Evolutionary conservation across 2,797 vertebrate genomes (phyloP).

Genomic region (Setipinna tenuifilis): DNA sequence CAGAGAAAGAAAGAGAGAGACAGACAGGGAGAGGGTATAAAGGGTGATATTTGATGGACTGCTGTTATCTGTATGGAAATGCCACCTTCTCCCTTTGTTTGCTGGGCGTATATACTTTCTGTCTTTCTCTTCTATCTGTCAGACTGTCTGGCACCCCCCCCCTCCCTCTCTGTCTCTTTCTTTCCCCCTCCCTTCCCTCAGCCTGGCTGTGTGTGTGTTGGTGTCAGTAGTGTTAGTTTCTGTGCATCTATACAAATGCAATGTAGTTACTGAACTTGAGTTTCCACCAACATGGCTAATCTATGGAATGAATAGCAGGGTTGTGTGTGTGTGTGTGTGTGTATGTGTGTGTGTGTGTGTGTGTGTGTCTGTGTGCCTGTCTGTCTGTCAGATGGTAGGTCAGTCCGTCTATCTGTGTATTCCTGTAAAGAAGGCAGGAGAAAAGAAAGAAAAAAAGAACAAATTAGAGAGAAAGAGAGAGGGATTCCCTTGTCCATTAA

Average conservation of each 20-base stretch:
- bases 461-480: not conserved
- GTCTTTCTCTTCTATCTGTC: not conserved
- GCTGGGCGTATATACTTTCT: not conserved
- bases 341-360: not conserved
- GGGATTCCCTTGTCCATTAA: not conserved
- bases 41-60: not conserved
- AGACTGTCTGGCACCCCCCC: not conserved
- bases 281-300: not conserved
- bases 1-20: too few relatives aligned
- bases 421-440: not conserved
- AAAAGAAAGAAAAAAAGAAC: too few relatives aligned
- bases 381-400: not conserved
- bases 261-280: too few relatives aligned
- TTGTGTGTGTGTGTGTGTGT: not conserved
- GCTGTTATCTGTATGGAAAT: constrained; percentile 15
- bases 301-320: not conserved
- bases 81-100: not conserved
- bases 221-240: not conserved
- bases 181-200: not conserved
- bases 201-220: not conserved
- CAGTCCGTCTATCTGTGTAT: not conserved
- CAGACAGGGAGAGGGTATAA: too few relatives aligned
- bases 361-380: not conserved
- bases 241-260: too few relatives aligned
- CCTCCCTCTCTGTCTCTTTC: not conserved